Base-by-base conservation (phyloP, 2,888 invertebrate species). In the Lymantria monacha region DNA sequence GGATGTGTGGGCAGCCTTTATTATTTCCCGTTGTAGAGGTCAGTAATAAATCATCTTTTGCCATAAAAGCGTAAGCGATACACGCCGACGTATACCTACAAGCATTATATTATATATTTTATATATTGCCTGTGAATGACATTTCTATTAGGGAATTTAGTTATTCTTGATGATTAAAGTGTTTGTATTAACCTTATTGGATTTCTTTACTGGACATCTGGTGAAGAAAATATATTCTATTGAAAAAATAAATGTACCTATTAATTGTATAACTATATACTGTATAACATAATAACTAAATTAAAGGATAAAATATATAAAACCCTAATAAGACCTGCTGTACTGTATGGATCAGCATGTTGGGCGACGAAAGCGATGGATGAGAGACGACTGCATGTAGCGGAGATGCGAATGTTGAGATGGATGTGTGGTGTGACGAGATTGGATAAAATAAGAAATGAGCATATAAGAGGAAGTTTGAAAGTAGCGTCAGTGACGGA, bases 1-100 rank as follows among this genome's bases (percentile, higher is more conserved):
- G 62, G 68, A 65, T 70, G 64, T 74, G 73, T 72, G 72, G 74
- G 65, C 61, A 65, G 63, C 70, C 72, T 74, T 79, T 77, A 79
- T 79, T 79, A 79, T 77, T 76, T 75, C 62, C 68, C 70, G 66
- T 59, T 64, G 61, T 69, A 53, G 60, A 57, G 69, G 64, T 61
- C 68, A 63, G 69, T 64, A 60, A 76, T 79, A 76, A 76, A 76
- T 79, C 79, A 79, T 77, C 62, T 57, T 54, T 55, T 51, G 51
- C 68, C 68, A 77, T 79, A 79, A 75, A 76, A 72, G 59, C 51
- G 56, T 66, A 59, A 66, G 51, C 67, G 63, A 67, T 67, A 67
- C 52, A 61, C 51, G 48, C 44, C 40, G 13, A 44, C 38, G 37
- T 51, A 53, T 56, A 49, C 49, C 37, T 38, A 44, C 42, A 44